phyloP scores from a whole-genome alignment of 30 jellyfish, hydroid and myxozoan genomes.

The Nemopilema nomurai region DNA sequence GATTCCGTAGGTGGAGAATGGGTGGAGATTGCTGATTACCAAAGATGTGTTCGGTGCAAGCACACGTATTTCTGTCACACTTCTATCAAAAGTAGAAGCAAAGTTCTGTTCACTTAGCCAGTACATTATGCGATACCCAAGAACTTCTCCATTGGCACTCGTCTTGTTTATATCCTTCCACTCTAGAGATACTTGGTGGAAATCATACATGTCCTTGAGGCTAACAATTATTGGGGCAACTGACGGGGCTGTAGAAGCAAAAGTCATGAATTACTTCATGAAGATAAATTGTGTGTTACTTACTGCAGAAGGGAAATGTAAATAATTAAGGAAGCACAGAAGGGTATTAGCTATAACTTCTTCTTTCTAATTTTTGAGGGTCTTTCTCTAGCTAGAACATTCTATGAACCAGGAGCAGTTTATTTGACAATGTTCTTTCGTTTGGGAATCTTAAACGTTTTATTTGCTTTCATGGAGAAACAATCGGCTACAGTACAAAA shows the following conservation, averaged over 20 bases:
- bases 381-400: no score
- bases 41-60: slow-evolving; percentile 29
- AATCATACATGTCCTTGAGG: slow-evolving; percentile 29
- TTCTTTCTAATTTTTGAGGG: no score
- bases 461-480: no score
- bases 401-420: no score
- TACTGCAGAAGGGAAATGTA: no score
- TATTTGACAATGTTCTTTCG: no score
- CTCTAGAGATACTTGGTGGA: slow-evolving; percentile 22
- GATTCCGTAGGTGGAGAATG: slow-evolving; percentile 39
- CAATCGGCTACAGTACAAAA: no score
- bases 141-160: slow-evolving; percentile 55
- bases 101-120: slow-evolving; percentile 40
- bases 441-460: no score
- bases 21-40: slow-evolving; percentile 1
- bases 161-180: slow-evolving; percentile 31
- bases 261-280: no score
- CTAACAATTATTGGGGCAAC: slow-evolving; percentile 26
- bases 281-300: no score
- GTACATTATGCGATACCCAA: slow-evolving; percentile 42
- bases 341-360: no score
- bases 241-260: slow-evolving; percentile 25
- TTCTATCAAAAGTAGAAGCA: neutral
- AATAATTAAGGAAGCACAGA: no score
- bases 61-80: neutral